A percentile compares a stretch with the other conserved stretches of the same genome.
These are phyloP conservation scores for Tenthredo distinguenda DNA, from an alignment of 2,888 invertebrate genomes.

Conservation along the genomic window DNA sequence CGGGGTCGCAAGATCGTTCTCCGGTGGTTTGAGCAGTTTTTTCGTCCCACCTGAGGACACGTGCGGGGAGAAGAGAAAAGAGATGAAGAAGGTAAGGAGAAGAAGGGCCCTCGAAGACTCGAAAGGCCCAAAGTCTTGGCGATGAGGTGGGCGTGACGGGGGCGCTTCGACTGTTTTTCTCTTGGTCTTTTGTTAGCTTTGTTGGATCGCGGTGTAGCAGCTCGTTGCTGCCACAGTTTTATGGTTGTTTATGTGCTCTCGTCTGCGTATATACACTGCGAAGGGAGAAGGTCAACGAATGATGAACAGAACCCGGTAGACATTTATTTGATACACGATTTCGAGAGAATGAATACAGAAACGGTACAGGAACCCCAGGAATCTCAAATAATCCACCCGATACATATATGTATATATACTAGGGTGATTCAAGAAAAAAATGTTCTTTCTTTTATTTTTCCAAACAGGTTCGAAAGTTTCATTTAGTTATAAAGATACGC, in stretches of 20 bases:
- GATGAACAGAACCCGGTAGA: slow-evolving; percentile 43
- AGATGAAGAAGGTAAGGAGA: not conserved
- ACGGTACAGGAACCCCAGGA: not conserved
- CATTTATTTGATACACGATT: slow-evolving; percentile 35
- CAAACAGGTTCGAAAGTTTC: too few relatives aligned
- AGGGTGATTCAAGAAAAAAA: too few relatives aligned
- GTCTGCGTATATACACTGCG: slow-evolving; percentile 18
- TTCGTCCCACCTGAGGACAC: slow-evolving; percentile 50
- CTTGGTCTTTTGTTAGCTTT: slow-evolving; percentile 48
- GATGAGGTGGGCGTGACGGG: slow-evolving; percentile 51
- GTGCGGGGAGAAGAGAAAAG: slow-evolving; percentile 47
- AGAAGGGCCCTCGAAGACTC: slow-evolving; percentile 36
- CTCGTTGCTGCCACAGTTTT: slow-evolving; percentile 51
- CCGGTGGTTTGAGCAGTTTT: slow-evolving; percentile 49
- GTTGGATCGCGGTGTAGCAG: slow-evolving; percentile 51
- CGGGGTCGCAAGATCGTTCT: slow-evolving; percentile 26
- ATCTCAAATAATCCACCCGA: not conserved
- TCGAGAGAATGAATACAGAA: slow-evolving; percentile 27
- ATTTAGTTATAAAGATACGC: too few relatives aligned
- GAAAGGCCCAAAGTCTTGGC: slow-evolving; percentile 43
- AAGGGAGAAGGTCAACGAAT: slow-evolving; percentile 43
- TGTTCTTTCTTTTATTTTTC: too few relatives aligned
- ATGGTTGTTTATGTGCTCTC: slow-evolving; percentile 49
- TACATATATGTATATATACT: not conserved
- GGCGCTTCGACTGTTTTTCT: slow-evolving; percentile 49